Conservation (phyloP, 2,888 invertebrate species). For the Drosophila merina region DNA sequence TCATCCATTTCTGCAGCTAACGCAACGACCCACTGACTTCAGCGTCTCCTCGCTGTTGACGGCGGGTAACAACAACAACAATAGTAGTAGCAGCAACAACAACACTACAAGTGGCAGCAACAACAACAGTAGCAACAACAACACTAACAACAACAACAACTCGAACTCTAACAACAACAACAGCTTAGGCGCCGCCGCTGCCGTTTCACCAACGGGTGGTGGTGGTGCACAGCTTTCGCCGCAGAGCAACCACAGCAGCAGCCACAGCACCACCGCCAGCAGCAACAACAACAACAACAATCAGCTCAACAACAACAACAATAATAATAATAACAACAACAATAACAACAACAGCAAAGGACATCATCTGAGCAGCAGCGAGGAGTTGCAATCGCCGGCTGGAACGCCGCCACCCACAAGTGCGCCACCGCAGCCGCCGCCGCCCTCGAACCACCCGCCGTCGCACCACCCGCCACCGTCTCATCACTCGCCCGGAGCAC, state of each 20-base stretch:
- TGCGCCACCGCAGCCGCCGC: slow-evolving; percentile 25
- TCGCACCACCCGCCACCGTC: slow-evolving; percentile 72
- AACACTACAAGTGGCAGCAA: slow-evolving; percentile 76
- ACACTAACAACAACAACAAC: slow-evolving; percentile 26
- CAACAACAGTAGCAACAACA: slow-evolving; percentile 45
- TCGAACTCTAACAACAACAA: slow-evolving; percentile 3
- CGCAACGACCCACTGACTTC: slow-evolving; percentile 94
- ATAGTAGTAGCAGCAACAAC: slow-evolving; percentile 75
- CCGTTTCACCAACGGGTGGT: slow-evolving; percentile 43
- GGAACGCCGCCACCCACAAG: slow-evolving; percentile 49
- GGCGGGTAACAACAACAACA: slow-evolving; percentile 86
- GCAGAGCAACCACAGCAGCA: slow-evolving; percentile 81
- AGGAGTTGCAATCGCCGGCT: slow-evolving; percentile 50
- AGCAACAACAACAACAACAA: slow-evolving; percentile 60
- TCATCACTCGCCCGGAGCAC: slow-evolving; percentile 45
- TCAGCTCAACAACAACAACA: slow-evolving; percentile 51
- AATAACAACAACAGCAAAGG: slow-evolving; percentile 47
- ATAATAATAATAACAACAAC: slow-evolving; percentile 52
- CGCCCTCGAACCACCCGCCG: slow-evolving; percentile 57
- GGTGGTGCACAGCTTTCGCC: slow-evolving; percentile 75
- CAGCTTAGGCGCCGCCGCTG: slow-evolving; percentile 51
- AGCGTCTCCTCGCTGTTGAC: slow-evolving; percentile 95
- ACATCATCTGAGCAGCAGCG: slow-evolving; percentile 52
- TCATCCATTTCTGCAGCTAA: slow-evolving; percentile 94
- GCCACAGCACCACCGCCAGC: slow-evolving; percentile 65